Conservation (phyloP, 2,113 vertebrate species). For the Cettia cetti region DNA sequence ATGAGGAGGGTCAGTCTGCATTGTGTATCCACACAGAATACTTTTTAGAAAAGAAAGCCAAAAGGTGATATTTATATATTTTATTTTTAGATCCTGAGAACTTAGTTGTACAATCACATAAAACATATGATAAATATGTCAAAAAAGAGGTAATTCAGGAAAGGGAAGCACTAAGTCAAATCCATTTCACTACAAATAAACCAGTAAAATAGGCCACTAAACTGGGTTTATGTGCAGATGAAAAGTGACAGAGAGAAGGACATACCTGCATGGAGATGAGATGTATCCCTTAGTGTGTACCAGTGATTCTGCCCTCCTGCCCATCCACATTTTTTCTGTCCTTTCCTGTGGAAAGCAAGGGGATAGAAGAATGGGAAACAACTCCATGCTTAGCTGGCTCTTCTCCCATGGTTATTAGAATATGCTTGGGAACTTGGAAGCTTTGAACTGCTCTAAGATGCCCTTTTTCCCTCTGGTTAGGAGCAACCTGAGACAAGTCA, state of each 20-base stretch:
- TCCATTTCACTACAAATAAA: neutral
- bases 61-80: neutral
- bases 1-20: neutral
- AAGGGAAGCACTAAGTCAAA: neutral
- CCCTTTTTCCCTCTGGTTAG: accelerated
- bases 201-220: neutral
- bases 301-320: neutral
- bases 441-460: neutral
- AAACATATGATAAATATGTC: neutral
- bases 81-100: neutral
- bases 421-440: neutral
- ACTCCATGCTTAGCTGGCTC: neutral
- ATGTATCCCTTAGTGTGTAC: no score
- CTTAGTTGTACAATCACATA: neutral
- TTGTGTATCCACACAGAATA: neutral
- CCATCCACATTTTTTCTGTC: neutral
- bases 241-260: neutral
- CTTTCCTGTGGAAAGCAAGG: neutral
- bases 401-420: neutral
- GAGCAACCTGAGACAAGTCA: neutral
- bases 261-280: neutral
- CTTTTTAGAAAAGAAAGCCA: neutral
- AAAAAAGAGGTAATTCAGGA: neutral
- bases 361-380: neutral
- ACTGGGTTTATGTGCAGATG: neutral